Evolutionary conservation across 2,888 invertebrate species (phyloP).

Genomic region (Micropterix aruncella): DNA sequence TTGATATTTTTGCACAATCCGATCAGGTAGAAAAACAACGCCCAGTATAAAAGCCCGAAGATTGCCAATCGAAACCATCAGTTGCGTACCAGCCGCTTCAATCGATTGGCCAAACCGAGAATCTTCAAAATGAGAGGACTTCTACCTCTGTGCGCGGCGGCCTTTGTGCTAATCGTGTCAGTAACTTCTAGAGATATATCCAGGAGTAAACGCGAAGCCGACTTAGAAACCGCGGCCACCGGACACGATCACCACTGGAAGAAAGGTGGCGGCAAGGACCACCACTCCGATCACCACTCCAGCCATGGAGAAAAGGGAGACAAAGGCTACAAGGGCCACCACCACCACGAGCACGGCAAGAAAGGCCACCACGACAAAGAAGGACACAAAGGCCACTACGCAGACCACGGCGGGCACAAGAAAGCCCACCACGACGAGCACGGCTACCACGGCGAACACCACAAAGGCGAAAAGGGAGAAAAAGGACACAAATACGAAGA

Average conservation of each 20-base stretch:
- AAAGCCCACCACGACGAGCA: conserved; percentile 49
- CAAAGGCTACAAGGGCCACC: conserved; percentile 56
- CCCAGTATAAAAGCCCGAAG: not conserved
- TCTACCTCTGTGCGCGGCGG: not conserved
- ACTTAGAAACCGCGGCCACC: not conserved
- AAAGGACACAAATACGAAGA: conserved; percentile 51
- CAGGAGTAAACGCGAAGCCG: not conserved
- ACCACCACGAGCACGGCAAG: conserved; percentile 51
- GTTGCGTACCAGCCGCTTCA: too few relatives aligned
- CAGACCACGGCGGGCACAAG: conserved; percentile 47
- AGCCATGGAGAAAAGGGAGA: conserved; percentile 57
- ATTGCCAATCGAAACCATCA: too few relatives aligned
- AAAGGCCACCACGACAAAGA: conserved; percentile 65
- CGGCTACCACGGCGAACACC: conserved; percentile 48
- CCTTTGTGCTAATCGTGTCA: not conserved
- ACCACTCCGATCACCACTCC: conserved; percentile 47
- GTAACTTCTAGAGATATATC: not conserved
- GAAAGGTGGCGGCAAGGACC: conserved; percentile 52
- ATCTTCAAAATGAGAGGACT: not conserved
- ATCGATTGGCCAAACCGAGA: too few relatives aligned
- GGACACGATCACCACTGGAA: conserved; percentile 27
- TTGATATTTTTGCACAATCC: not conserved
- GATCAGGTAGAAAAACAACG: not conserved
- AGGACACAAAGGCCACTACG: conserved; percentile 45
- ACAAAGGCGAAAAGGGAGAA: conserved; percentile 52